phyloP scores from a whole-genome alignment of 1,140 invertebrate species.

The Aphis gossypii region DNA sequence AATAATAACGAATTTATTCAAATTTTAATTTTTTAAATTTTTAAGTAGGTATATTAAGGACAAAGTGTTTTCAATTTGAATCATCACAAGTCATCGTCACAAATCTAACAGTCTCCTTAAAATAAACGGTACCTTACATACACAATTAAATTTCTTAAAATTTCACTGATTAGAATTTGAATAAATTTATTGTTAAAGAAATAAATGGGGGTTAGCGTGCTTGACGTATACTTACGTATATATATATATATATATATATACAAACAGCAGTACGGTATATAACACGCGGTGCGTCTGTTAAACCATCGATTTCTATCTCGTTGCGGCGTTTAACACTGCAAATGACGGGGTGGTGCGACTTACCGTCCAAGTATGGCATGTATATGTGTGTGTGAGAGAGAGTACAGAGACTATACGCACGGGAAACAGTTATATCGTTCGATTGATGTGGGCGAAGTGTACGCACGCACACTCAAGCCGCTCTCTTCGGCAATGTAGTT shows the following conservation, averaged over 20 bases:
- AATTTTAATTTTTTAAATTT: too few relatives aligned
- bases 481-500: background rate
- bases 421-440: background rate
- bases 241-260: too few relatives aligned
- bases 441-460: constrained; percentile 34
- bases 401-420: background rate
- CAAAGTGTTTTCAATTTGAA: background rate
- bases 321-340: background rate
- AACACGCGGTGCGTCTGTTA: background rate
- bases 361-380: background rate
- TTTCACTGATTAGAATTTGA: background rate
- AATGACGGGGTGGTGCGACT: background rate
- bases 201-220: background rate
- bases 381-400: background rate
- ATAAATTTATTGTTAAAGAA: background rate
- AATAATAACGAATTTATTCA: too few relatives aligned
- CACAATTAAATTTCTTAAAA: background rate
- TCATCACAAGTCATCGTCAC: too few relatives aligned
- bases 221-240: background rate
- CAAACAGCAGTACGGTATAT: background rate
- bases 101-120: background rate
- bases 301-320: constrained; percentile 13
- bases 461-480: background rate
- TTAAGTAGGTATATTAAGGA: too few relatives aligned
- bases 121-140: background rate